Evolutionary conservation across 1,140 invertebrate genomes (phyloP).

Genomic region (Cydia splendana): DNA sequence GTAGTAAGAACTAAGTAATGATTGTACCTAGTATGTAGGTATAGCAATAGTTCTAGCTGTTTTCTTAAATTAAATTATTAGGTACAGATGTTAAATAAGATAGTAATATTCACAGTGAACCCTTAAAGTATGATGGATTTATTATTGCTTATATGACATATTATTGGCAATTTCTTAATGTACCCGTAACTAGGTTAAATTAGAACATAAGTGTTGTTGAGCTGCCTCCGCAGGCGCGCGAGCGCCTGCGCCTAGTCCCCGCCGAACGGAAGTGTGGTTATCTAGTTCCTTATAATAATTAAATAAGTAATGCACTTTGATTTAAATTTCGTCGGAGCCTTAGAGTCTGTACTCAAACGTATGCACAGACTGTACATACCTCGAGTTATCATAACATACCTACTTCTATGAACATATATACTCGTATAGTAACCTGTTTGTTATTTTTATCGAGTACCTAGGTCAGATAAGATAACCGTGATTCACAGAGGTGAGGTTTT

Average conservation of each 20-base stretch:
- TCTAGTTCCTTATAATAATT: neutral
- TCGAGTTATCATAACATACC: neutral
- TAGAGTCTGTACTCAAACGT: neutral
- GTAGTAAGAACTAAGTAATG: neutral
- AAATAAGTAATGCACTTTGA: neutral
- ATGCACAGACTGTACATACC: neutral
- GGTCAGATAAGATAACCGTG: neutral
- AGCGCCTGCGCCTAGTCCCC: neutral
- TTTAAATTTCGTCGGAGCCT: neutral
- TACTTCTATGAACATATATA: neutral
- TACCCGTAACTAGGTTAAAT: constrained; percentile 58
- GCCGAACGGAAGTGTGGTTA: neutral
- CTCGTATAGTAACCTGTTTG: neutral
- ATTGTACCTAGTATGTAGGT: neutral
- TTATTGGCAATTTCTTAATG: constrained; percentile 63
- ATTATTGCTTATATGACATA: constrained; percentile 74
- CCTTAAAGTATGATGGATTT: constrained; percentile 57
- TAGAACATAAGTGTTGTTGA: constrained; percentile 63
- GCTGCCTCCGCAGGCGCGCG: constrained; percentile 39
- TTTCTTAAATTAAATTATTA: constrained; percentile 20
- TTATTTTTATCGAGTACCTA: neutral
- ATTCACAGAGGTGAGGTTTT: neutral
- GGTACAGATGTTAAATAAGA: constrained; percentile 32
- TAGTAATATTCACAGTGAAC: constrained; percentile 33
- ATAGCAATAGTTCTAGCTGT: neutral